These are phyloP conservation scores for Serripes groenlandicus DNA, from an alignment of 2,888 invertebrate species.

Conservation along the genomic window DNA sequence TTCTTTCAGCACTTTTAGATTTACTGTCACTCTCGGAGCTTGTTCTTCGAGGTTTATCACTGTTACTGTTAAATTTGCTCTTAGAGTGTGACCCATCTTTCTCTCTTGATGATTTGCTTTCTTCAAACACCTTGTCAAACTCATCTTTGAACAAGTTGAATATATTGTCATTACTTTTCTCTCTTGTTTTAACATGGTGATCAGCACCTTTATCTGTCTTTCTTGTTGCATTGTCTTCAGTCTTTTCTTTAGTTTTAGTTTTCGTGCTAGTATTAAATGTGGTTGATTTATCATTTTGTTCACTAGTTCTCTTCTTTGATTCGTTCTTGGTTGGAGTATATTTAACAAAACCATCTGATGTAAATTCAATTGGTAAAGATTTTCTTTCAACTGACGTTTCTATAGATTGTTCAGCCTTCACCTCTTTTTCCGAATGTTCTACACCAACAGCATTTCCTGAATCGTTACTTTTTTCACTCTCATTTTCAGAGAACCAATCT, in stretches of 20 bases:
- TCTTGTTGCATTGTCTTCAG: not conserved
- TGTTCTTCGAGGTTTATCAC: not conserved
- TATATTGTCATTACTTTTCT: constrained; percentile 44
- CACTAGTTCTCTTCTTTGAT: not conserved
- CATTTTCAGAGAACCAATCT: constrained; percentile 54
- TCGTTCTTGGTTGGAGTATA: constrained; percentile 27
- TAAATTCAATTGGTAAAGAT: constrained; percentile 62
- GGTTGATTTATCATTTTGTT: constrained; percentile 2
- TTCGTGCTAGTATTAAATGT: too few relatives aligned
- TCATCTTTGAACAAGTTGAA: constrained; percentile 60
- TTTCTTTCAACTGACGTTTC: constrained; percentile 14
- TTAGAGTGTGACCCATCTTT: not conserved
- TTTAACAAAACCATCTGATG: constrained; percentile 62
- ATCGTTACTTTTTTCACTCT: constrained; percentile 58
- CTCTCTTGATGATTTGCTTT: not conserved
- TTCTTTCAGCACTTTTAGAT: constrained; percentile 12
- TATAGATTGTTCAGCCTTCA: not conserved
- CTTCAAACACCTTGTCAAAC: constrained; percentile 58
- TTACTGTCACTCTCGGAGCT: constrained; percentile 5
- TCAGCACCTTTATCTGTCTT: not conserved
- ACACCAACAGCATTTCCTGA: constrained; percentile 15
- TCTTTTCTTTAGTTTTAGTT: not conserved
- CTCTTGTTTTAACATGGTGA: not conserved
- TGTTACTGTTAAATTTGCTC: not conserved
- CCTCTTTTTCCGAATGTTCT: not conserved